phyloP scores from a whole-genome alignment of 2,113 vertebrate genomes.

The Callithrix jacchus region DNA sequence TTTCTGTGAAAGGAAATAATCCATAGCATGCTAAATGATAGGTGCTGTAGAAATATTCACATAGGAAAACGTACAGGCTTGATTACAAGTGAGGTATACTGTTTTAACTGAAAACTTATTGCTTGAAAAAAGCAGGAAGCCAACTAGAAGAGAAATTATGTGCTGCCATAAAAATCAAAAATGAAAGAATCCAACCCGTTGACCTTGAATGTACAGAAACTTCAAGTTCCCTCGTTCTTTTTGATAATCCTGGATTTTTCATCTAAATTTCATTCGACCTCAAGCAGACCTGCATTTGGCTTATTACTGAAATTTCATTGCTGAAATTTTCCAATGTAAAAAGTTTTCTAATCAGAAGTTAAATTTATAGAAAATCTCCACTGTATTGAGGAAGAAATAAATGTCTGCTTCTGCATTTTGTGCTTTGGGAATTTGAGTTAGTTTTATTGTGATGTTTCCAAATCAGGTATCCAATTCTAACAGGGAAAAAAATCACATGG shows the following conservation, averaged over 20 bases:
- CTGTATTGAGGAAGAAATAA: constrained; percentile 63
- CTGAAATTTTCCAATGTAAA: constrained; percentile 69
- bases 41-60: constrained; percentile 42
- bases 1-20: constrained; percentile 2
- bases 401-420: constrained; percentile 49
- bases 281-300: constrained; percentile 71
- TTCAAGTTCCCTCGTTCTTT: constrained; percentile 75
- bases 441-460: constrained; percentile 59
- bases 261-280: constrained; percentile 80
- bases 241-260: constrained; percentile 77
- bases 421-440: constrained; percentile 39
- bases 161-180: constrained; percentile 74
- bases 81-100: constrained; percentile 52
- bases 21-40: not conserved
- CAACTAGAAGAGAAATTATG: constrained; percentile 66
- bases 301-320: constrained; percentile 75
- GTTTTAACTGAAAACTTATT: constrained; percentile 59
- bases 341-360: constrained; percentile 75
- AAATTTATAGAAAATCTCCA: constrained; percentile 71
- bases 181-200: constrained; percentile 64
- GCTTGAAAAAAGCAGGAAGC: constrained; percentile 38
- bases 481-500: not conserved
- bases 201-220: constrained; percentile 73
- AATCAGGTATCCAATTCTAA: constrained; percentile 16
- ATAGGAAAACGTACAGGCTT: not conserved